Conservation (phyloP, 2,888 invertebrate genomes). For the Diarsia brunnea region DNA sequence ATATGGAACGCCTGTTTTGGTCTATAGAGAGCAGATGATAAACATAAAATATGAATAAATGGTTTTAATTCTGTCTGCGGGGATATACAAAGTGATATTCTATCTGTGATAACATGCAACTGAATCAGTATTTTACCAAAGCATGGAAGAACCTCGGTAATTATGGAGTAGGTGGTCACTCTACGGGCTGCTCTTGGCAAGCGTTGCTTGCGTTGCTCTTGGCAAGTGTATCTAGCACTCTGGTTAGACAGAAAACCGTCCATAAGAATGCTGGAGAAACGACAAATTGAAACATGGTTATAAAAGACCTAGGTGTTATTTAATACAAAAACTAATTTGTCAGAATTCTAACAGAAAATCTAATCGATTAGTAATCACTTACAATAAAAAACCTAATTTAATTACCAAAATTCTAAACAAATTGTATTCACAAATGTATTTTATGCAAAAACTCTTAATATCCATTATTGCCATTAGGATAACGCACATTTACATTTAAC, state of each 20-base stretch:
- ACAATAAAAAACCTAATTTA: slow-evolving; percentile 5
- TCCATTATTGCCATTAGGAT: slow-evolving; percentile 30
- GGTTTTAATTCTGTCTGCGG: neutral
- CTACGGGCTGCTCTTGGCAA: too few species aligned
- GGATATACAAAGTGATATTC: neutral
- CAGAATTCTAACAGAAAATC: neutral
- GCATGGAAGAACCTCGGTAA: too few species aligned
- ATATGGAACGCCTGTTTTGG: neutral
- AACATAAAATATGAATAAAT: neutral
- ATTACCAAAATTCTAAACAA: slow-evolving; percentile 18
- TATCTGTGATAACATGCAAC: neutral
- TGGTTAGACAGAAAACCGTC: neutral
- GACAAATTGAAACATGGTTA: neutral
- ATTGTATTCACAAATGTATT: slow-evolving; percentile 32
- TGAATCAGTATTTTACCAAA: too few species aligned
- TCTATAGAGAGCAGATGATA: neutral
- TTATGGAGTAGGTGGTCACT: too few species aligned
- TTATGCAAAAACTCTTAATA: slow-evolving; percentile 30
- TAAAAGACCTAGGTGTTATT: neutral
- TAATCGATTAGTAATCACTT: slow-evolving; percentile 10
- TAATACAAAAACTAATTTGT: neutral
- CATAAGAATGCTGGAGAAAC: neutral
- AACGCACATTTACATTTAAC: slow-evolving; percentile 31
- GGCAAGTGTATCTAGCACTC: neutral
- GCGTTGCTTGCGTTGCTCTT: too few species aligned